A percentile compares a stretch with the other conserved stretches of the same genome.
Evolutionary conservation across 2,113 vertebrate genomes (phyloP).

Genomic region (Psammodynastes pulverulentus): DNA sequence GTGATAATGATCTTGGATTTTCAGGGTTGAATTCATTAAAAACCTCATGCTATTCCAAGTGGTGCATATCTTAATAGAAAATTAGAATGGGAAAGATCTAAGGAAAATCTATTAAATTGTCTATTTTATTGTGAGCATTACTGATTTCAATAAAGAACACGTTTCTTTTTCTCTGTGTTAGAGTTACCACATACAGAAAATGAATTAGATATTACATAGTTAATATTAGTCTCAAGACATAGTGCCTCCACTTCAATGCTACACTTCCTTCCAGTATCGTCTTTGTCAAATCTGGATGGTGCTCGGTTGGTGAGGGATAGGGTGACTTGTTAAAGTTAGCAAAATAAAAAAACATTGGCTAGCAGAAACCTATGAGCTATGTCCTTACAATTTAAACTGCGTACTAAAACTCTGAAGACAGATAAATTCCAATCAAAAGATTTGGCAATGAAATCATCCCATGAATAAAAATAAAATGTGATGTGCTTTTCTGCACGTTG

Average conservation of each 20-base stretch:
- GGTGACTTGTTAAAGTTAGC: background rate
- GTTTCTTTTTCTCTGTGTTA: background rate
- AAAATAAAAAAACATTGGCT: too few species aligned
- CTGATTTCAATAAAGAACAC: background rate
- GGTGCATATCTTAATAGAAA: background rate
- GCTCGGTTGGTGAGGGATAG: background rate
- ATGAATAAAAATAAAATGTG: background rate
- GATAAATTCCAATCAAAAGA: background rate
- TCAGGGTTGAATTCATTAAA: background rate
- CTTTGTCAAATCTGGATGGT: background rate
- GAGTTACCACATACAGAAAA: background rate
- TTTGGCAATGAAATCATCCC: background rate
- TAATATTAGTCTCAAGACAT: background rate
- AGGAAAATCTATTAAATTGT: background rate
- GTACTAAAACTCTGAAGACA: background rate
- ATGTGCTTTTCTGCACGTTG: conserved; percentile 13
- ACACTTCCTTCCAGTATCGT: background rate
- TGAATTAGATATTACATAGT: background rate
- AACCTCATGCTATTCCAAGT: background rate
- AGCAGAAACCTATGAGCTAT: background rate
- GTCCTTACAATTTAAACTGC: background rate
- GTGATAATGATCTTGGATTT: background rate
- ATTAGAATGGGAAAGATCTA: background rate
- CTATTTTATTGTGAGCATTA: background rate
- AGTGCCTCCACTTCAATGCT: background rate